A percentile compares a stretch with the other conserved stretches of the same genome.
Evolutionary conservation across 2,888 invertebrate species (phyloP).

Genomic region (Apeira syringaria): DNA sequence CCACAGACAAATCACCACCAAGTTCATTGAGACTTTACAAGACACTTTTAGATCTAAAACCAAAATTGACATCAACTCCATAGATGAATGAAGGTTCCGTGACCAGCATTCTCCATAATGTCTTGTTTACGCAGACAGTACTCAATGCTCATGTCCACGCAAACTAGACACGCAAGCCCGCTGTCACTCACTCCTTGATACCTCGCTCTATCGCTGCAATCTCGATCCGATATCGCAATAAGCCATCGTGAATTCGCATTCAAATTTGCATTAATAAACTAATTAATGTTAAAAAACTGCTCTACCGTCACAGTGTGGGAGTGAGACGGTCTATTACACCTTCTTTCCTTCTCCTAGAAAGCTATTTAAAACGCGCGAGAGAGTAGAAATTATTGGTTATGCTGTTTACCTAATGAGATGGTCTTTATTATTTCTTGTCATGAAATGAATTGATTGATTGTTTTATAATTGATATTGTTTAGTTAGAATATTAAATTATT

Average conservation of each 20-base stretch:
- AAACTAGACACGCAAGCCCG: not conserved
- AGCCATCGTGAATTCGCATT: constrained; percentile 75
- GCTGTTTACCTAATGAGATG: constrained; percentile 44
- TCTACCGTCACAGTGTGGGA: constrained; percentile 64
- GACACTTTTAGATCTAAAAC: too few relatives aligned
- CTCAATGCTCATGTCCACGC: constrained; percentile 16
- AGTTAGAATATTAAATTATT: constrained; percentile 35
- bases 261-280: constrained; percentile 78
- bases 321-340: constrained; percentile 31
- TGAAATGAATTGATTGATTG: constrained; percentile 44
- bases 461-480: constrained; percentile 39
- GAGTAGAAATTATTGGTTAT: constrained; percentile 43
- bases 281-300: constrained; percentile 67
- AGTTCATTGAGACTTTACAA: too few relatives aligned
- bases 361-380: constrained; percentile 33
- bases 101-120: constrained; percentile 2
- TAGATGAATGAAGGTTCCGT: constrained; percentile 11
- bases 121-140: constrained; percentile 8
- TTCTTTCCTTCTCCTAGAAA: constrained; percentile 42
- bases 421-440: constrained; percentile 45
- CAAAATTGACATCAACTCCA: not conserved
- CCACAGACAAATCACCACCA: too few relatives aligned
- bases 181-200: constrained; percentile 1
- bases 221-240: constrained; percentile 70
- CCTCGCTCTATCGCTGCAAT: constrained; percentile 40